Evolutionary conservation across 2,797 vertebrate species (phyloP).

Genomic region (Microhierax caerulescens): DNA sequence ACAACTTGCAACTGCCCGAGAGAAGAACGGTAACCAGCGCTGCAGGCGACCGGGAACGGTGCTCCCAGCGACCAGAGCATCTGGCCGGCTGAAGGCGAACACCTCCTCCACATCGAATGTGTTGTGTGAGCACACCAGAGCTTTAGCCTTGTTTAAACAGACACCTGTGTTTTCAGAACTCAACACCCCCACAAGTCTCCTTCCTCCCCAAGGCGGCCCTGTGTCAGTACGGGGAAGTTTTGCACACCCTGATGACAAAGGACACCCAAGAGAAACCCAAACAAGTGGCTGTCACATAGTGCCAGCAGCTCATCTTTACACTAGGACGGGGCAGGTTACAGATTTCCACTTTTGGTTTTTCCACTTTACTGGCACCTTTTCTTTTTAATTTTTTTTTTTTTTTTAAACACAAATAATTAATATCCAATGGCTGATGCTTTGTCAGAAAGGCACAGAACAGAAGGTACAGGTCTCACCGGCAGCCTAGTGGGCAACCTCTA

Average conservation of each 20-base stretch:
- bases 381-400: too few relatives aligned
- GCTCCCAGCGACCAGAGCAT: background rate
- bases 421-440: background rate
- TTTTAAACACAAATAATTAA: too few relatives aligned
- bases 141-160: background rate
- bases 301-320: background rate
- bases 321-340: background rate
- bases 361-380: background rate
- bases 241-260: background rate
- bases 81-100: background rate
- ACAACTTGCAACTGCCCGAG: background rate
- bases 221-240: background rate
- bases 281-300: background rate
- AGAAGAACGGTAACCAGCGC: background rate
- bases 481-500: background rate
- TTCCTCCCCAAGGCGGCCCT: background rate
- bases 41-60: background rate
- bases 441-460: background rate
- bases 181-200: background rate
- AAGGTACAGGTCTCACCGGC: background rate
- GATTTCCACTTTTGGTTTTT: background rate
- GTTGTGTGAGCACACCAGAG: accelerated
- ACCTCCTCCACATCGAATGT: background rate
- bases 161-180: background rate
- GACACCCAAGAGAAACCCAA: background rate